Base-by-base conservation (phyloP, 2,888 invertebrate species). In the Syritta pipiens region DNA sequence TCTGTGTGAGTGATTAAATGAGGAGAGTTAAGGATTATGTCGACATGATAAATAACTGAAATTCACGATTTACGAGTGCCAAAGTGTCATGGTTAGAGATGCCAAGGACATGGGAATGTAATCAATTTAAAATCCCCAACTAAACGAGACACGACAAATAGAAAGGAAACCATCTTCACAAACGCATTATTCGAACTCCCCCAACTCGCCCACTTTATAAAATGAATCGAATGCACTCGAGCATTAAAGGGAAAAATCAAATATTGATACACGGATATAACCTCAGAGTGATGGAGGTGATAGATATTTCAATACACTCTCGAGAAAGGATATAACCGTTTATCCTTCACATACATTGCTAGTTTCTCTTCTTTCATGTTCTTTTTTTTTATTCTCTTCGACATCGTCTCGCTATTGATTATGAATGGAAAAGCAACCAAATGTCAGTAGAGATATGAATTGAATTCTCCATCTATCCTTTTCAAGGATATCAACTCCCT, bases 201-300 rank as follows among this genome's bases (percentile, higher is more conserved):
- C 2, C n/a, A 14, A 10, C 19, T 28, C 9, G 20, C 12, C 7
- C 49, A 14, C 30, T 17, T n/a, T 44, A n/a, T 17, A 49, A 49
- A 48, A 44, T 65, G 65, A 72, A 57, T 65, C 65, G 49, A 51
- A 72, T 57, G 55, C 63, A 65, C 19, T 65, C 72, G 24, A 26
- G 72, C 65, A 42, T 72, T 49, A 65, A 57, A 65, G 57, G 30
- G 49, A 65, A 32, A 63, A 57, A 57, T 65, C 57, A 63, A 48
- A 57, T 71, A 63, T 48, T 55, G 14, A 49, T 49, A 22, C 28
- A 35, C 7, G 40, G 37, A 42, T 24, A 19, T 24, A 35, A 6
- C 20, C 10, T 14, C 49, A 59, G 28, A 10, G 9, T 37, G 14
- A 12, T 12, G 14, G 17, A 37, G 37, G 37, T 37, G 37, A 17